These are phyloP conservation scores for Epistrophella euchroma DNA, from an alignment of 2,888 invertebrate species.

Conservation along the genomic window DNA sequence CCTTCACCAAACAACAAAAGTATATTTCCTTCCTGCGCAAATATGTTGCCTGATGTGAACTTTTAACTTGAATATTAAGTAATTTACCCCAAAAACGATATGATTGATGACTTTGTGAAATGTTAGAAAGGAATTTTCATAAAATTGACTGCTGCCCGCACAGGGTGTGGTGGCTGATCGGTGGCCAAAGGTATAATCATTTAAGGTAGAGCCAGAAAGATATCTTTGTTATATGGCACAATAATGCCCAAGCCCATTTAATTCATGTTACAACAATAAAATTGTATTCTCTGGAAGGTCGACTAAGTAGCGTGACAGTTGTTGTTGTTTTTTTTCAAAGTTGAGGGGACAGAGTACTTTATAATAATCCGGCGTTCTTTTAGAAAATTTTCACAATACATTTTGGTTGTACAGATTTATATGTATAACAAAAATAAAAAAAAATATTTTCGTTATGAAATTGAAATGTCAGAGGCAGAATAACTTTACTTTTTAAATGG, in stretches of 20 bases:
- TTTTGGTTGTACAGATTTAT: not conserved
- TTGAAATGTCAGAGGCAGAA: slow-evolving; percentile 57
- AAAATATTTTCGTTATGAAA: slow-evolving; percentile 21
- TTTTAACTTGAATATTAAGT: slow-evolving; percentile 64
- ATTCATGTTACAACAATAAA: not conserved
- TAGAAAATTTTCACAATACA: not conserved
- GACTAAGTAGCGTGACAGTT: slow-evolving; percentile 35
- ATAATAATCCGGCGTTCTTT: too few relatives aligned
- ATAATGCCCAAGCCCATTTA: not conserved
- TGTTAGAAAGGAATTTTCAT: slow-evolving; percentile 59
- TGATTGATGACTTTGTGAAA: slow-evolving; percentile 66
- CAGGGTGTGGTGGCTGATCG: slow-evolving; percentile 19
- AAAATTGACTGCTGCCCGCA: slow-evolving; percentile 15
- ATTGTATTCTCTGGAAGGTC: not conserved
- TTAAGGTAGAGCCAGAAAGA: not conserved
- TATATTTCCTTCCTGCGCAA: not conserved
- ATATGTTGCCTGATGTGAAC: slow-evolving; percentile 55
- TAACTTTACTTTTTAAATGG: not conserved
- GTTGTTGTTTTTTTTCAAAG: too few relatives aligned
- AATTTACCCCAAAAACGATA: slow-evolving; percentile 49
- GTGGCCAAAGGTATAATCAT: slow-evolving; percentile 16
- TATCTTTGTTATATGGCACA: not conserved
- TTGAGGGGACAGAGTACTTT: not conserved
- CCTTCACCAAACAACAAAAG: not conserved
- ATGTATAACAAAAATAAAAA: not conserved